Evolutionary conservation across 1,140 invertebrate species (phyloP).

Genomic region (Whitmania pigra): DNA sequence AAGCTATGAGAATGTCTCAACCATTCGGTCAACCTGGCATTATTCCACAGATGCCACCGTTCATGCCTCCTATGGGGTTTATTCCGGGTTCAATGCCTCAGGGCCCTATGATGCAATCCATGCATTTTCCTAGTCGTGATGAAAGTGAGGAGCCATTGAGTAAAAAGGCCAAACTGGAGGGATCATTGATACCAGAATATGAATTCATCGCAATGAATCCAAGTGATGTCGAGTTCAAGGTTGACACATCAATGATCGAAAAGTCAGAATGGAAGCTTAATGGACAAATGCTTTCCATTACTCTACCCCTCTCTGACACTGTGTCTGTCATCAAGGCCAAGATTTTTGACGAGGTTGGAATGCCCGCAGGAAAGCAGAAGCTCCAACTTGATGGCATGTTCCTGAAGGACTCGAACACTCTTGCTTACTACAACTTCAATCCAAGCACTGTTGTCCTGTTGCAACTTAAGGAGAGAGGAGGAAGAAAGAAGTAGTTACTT

Average conservation of each 20-base stretch:
- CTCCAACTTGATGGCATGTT: constrained; percentile 84
- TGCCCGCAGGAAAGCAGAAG: constrained; percentile 97
- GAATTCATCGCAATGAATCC: constrained; percentile 61
- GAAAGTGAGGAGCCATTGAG: constrained; percentile 61
- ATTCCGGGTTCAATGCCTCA: constrained; percentile 26
- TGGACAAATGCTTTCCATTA: constrained; percentile 71
- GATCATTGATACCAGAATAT: constrained; percentile 74
- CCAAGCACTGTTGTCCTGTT: constrained; percentile 71
- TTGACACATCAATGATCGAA: constrained; percentile 68
- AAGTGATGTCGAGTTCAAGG: constrained; percentile 62
- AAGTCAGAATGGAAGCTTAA: constrained; percentile 92
- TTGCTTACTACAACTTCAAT: constrained; percentile 88
- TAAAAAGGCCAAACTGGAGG: constrained; percentile 81
- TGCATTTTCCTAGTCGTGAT: background rate
- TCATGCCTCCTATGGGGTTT: constrained; percentile 3
- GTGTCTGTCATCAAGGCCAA: constrained; percentile 74
- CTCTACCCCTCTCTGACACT: constrained; percentile 63
- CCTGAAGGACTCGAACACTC: constrained; percentile 86
- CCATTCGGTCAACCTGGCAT: constrained; percentile 7
- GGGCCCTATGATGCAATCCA: constrained; percentile 5
- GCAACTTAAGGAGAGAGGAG: constrained; percentile 90
- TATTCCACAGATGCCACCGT: background rate
- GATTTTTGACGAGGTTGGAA: constrained; percentile 72
- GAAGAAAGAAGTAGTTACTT: constrained; percentile 74
- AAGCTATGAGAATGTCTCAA: constrained; percentile 19